Evolutionary conservation across 1,140 invertebrate genomes (phyloP).

Genomic region (Thalassaphorura encarpata): DNA sequence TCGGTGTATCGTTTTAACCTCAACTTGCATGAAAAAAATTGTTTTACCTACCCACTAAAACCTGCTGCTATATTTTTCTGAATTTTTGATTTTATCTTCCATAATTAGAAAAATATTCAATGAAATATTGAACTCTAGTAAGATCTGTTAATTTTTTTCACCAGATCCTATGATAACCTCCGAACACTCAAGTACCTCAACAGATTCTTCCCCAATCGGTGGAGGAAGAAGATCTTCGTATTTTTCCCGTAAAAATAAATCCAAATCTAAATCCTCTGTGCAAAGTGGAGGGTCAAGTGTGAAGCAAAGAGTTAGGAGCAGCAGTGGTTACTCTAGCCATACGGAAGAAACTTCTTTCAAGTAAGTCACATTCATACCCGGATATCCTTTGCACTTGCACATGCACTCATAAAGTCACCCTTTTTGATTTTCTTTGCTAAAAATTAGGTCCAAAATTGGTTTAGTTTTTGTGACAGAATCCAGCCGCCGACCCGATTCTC

Average conservation of each 20-base stretch:
- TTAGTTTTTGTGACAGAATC: conserved; percentile 59
- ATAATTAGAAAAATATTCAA: no score
- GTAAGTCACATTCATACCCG: conserved; percentile 38
- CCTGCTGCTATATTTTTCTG: no score
- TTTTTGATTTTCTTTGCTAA: conserved; percentile 34
- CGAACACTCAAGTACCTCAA: conserved; percentile 28
- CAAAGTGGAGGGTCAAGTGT: conserved; percentile 34
- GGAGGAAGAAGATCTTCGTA: conserved; percentile 12
- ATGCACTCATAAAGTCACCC: conserved; percentile 1
- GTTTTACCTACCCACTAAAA: no score
- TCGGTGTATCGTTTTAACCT: no score
- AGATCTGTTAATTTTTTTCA: not conserved
- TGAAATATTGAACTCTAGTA: no score
- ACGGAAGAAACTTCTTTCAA: conserved; percentile 71
- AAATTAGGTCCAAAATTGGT: conserved; percentile 42
- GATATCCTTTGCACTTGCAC: conserved; percentile 4
- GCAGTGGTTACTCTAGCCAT: conserved; percentile 63
- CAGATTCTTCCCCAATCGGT: conserved; percentile 13
- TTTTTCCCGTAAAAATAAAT: conserved; percentile 23
- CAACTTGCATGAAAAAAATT: no score
- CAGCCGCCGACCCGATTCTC: conserved; percentile 61
- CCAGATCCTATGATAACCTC: conserved; percentile 30
- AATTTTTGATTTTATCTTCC: no score
- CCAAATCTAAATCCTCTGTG: conserved; percentile 30
- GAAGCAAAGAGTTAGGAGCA: conserved; percentile 56